Base-by-base conservation (phyloP, 2,888 invertebrate genomes). In the Oscheius onirici region DNA sequence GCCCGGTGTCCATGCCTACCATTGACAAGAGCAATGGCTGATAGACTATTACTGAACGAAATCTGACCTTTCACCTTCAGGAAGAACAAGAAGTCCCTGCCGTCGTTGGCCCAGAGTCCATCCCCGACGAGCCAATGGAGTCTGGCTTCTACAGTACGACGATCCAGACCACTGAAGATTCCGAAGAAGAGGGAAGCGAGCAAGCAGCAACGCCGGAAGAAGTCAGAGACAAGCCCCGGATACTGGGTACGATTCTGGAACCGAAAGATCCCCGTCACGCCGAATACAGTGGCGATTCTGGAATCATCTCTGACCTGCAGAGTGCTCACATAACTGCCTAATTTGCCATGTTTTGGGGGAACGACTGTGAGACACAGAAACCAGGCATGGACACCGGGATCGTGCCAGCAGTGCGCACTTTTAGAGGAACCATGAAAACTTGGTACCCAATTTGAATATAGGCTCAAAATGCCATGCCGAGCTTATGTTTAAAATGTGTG, bases 241-340 rank as follows among this genome's bases (percentile, higher is more conserved):
- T 63, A 63, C 60, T 20, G 20, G 17, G n/a, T 10, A 20, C 55
- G 8, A 40, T 60, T 6, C 49, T 63, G n/a, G 63, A 63, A n/a
- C 63, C 63, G 10, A 63, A 63, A 24, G 63, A 63, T 28, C 63
- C 63, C 51, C 63, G 63, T n/a, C 63, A 63, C 49, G 63, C 49
- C 13, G 49, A 26, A 17, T 17, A 60, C 15, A 43, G 13, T 26
- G 43, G 15, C 49, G 63, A 63, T 28, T 63, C 63, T 15, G 63
- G 63, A 13, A 44, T 63, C 26, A n/a, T 46, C 10, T 63, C 63
- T 3, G 63, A 63, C 20, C 26, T 63, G 2, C 46, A 46, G 15
- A 49, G 49, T 28, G 63, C 28, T 10, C 63, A 63, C 5, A 24
- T 63, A 26, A 20, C 49, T 49, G 63, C 51, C 49, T 63, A 49